Evolutionary conservation across 1,140 invertebrate species (phyloP), one percentile per base, ranked within the genome.

Genomic region (Andricus grossulariae): DNA sequence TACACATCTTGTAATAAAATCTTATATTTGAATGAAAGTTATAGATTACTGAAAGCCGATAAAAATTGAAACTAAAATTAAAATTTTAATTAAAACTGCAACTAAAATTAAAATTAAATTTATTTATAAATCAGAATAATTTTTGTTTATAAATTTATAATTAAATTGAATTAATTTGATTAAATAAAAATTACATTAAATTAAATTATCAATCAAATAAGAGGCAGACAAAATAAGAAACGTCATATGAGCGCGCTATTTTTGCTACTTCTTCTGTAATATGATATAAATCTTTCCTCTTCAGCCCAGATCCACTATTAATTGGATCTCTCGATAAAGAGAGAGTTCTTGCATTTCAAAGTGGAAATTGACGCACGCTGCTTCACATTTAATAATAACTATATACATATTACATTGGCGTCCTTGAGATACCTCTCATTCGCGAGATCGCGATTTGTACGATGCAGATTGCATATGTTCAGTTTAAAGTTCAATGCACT

Each of bases 301-400:
- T 66, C 57, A 21, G 25, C 57, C 57, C 57, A 16, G 57, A 66
- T 66, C 25, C 57, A 66, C 57, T 25, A 39, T 25, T 66, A 66
- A 66, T 66, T 66, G 57, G 57, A 66, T 66, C 57, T 66, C 57
- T 66, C 57, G 57, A 66, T 39, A 60, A 25, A 66, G 18, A 66
- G 18, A 66, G 57, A 66, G 57, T 66, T 66, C 57, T 66, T 66
- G 57, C 13, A 66, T 39, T 66, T 66, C 21, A 66, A 66, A 13
- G 55, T 60, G 7, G 19, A 19, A 19, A 19, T 60, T 32, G 25
- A 32, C 25, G 25, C 25, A 0, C 3, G 4, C 25, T 32, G 25
- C 25, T 60, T 55, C 18, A 55, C 52, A 55, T 21, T 21, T 66
- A 32, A 66, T 66, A 66, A 66, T 66, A 66, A 39, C 57, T 39